These are phyloP conservation scores for Antheraea pernyi DNA, from an alignment of 1,140 invertebrate species.

Conservation along the genomic window DNA sequence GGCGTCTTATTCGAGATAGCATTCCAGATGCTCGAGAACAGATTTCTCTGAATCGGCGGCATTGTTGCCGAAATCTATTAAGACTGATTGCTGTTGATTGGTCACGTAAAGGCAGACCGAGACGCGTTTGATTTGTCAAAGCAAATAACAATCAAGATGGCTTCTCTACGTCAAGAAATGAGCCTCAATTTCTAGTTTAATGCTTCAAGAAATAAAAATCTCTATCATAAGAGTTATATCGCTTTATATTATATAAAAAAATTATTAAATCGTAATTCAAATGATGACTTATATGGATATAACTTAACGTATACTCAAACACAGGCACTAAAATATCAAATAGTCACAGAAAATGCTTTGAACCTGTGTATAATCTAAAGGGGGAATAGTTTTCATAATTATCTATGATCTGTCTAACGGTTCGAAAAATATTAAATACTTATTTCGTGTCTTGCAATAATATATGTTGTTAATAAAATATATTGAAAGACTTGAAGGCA, in stretches of 20 bases:
- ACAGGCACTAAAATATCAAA: no score
- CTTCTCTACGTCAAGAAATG: not conserved
- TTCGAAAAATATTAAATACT: no score
- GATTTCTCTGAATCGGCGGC: not conserved
- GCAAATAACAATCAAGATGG: constrained; percentile 11
- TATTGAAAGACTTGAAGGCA: no score
- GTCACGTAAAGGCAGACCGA: constrained; percentile 3
- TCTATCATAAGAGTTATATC: not conserved
- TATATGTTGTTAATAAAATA: no score
- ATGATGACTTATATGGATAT: no score
- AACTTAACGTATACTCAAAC: no score
- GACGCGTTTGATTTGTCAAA: constrained; percentile 5
- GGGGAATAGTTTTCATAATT: no score
- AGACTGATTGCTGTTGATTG: constrained; percentile 2
- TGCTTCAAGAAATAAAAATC: not conserved
- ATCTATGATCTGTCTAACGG: no score
- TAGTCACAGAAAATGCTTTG: no score
- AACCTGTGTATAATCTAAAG: no score
- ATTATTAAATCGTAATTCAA: no score
- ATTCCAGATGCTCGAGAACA: not conserved
- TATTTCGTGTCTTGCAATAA: no score
- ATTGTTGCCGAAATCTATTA: not conserved
- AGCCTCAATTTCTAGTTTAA: not conserved
- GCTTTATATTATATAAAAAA: not conserved
- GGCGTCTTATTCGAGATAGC: not conserved